Base-by-base conservation (phyloP, 2,797 vertebrate species). In the Capromys pilorides region DNA sequence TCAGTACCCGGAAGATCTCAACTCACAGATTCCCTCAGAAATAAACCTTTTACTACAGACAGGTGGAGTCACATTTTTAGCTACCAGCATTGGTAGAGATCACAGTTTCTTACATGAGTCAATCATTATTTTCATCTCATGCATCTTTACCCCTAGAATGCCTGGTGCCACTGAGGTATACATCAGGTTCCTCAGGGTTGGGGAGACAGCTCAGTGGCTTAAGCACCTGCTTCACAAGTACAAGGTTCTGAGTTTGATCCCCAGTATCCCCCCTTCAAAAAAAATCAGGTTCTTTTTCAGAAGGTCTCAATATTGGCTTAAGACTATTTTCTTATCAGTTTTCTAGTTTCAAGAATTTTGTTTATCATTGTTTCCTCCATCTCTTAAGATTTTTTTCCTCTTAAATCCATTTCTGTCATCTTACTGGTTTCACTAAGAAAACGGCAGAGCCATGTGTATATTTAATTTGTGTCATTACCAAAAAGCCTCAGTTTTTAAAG, bases 321-420 rank as follows among this genome's bases (percentile, higher is more conserved):
- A 73, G 45, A 79, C 54, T 93, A 54, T 89, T 94, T 69, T 69
- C 69, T 61, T 67, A 79, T 80, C 54, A 77, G 7, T 69, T 94
- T 94, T 88, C 49, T 89, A 95, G 82, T 84, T 86, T 85, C 10
- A 89, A 93, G 36, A 91, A 77, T 95, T 89, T 87, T 93, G 39
- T 86, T 69, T 86, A 88, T 79, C 21, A 18, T 2, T 77, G 4
- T 92, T 94, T 94, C 85, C 49, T 77, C 64, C 22, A 94, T 21
- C 66, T 80, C 19, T 87, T 84, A 19, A 36, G 4, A 85, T 51
- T 67, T 62, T 94, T 91, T 61, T 91, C 90, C 39, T 24, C 39
- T 94, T 80, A 93, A 84, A 88, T 45, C 11, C 16, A 19, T 59
- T 71, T 86, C 36, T 97, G 14, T 78, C 85, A 94, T 94, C 94